These are phyloP conservation scores for Holothuria leucospilota DNA, from an alignment of 53 echinoderm and acorn worm species.

Conservation along the genomic window DNA sequence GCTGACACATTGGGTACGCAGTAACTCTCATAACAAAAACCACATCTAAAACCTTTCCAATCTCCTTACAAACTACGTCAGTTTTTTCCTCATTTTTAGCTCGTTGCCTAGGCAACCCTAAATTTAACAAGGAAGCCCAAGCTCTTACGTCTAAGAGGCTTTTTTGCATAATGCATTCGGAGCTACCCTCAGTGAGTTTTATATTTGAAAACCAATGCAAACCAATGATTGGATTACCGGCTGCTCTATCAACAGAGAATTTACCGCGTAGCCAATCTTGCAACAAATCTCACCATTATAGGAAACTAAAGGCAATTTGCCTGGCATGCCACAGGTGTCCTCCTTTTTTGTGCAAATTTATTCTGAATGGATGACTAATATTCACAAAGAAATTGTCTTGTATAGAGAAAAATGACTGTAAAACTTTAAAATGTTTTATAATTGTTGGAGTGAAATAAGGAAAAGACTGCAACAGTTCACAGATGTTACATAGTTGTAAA, in stretches of 20 bases:
- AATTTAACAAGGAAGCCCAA: conserved; percentile 34
- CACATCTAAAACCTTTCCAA: background rate
- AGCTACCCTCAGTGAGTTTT: background rate
- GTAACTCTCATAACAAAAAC: conserved; percentile 24
- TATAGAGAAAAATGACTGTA: too few relatives aligned
- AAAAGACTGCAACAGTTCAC: too few relatives aligned
- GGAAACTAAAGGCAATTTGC: too few relatives aligned
- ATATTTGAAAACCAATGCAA: conserved; percentile 9
- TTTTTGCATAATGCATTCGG: conserved; percentile 24
- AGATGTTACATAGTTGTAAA: too few relatives aligned
- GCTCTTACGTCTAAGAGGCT: conserved; percentile 28
- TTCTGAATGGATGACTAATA: too few relatives aligned
- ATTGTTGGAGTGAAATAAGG: too few relatives aligned
- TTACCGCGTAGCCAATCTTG: too few relatives aligned
- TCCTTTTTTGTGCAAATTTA: too few relatives aligned
- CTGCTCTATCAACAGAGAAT: background rate
- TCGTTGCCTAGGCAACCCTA: conserved; percentile 23
- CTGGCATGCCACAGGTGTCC: too few relatives aligned
- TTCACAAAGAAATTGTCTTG: too few relatives aligned
- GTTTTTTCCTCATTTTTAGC: conserved; percentile 33
- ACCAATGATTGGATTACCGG: conserved; percentile 18
- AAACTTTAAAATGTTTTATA: too few relatives aligned
- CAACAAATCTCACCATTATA: too few relatives aligned
- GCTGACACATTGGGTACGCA: conserved; percentile 10
- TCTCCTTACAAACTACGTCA: conserved; percentile 23